Base-by-base conservation (phyloP, 1,140 invertebrate genomes). In the Drosophila auraria region DNA sequence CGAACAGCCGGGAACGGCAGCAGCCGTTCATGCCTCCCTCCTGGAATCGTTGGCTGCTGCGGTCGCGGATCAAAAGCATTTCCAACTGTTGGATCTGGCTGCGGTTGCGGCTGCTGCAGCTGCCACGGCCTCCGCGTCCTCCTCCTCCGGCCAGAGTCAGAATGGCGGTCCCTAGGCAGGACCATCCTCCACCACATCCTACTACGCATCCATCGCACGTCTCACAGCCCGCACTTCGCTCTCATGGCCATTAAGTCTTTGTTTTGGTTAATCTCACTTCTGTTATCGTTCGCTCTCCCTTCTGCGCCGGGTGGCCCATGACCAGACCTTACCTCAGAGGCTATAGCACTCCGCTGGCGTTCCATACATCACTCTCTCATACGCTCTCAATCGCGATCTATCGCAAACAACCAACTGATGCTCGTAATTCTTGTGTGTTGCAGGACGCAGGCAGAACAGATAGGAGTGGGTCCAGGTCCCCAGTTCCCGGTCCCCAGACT, bases 11-110 rank as follows among this genome's bases (percentile, higher is more conserved):
- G 53, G 30, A 25, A 45, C 68, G 50, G 33, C 83, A 42, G 71
- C 83, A 77, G 83, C 83, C 64, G 80, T 83, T 47, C 83, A 87
- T 74, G 83, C 83, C 71, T 83, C 80, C 59, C 80, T 87, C 56
- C 69, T 87, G 80, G 83, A 87, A 54, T 83, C 83, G 12, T 58
- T 87, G 72, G 83, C 84, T 59, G 83, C 83, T 80, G 83, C 83
- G 47, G 83, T 87, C 14, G 83, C 83, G 72, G 83, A 87, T 80
- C 83, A 87, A 80, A 87, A 83, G 83, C 83, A 87, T 72, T 87
- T 87, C 69, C 83, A 87, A 87, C 83, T 87, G 58, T 83, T 87
- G 84, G 83, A 87, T 77, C 61, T 87, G 25, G 83, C 83, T 87
- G 83, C 83, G 38, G 84, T 83, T 63, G 83, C 83, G 38, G 83